phyloP scores from a whole-genome alignment of 1,140 invertebrate genomes.

The Drosophila sucinea region DNA sequence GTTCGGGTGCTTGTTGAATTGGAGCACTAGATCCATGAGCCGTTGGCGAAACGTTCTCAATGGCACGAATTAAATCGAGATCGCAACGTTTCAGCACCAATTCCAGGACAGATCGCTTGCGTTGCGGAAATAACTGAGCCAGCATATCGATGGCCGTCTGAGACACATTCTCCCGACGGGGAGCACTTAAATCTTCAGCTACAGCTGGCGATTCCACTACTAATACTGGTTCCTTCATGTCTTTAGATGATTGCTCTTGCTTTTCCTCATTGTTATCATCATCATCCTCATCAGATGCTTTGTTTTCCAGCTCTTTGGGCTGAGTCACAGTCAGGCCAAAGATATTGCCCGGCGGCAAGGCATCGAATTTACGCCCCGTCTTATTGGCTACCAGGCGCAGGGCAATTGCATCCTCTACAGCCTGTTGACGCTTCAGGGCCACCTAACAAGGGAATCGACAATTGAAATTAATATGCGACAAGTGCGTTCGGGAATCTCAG shows the following conservation, averaged over 20 bases:
- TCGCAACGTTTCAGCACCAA: slow-evolving; percentile 93
- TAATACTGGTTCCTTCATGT: not conserved
- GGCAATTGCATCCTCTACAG: slow-evolving; percentile 98
- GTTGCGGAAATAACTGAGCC: slow-evolving; percentile 92
- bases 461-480: slow-evolving; percentile 83
- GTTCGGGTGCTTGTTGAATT: slow-evolving; percentile 8
- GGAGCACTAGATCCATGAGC: slow-evolving; percentile 2
- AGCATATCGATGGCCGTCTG: slow-evolving; percentile 92
- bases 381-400: slow-evolving; percentile 95
- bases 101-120: slow-evolving; percentile 93
- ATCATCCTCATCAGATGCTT: not conserved
- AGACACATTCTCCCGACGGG: slow-evolving; percentile 82
- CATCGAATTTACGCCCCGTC: slow-evolving; percentile 90
- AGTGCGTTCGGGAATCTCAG: slow-evolving; percentile 54
- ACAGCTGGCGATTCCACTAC: slow-evolving; percentile 37
- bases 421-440: slow-evolving; percentile 98
- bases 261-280: not conserved
- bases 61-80: slow-evolving; percentile 90
- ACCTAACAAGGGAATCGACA: slow-evolving; percentile 86
- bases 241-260: not conserved
- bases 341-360: slow-evolving; percentile 95
- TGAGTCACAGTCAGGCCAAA: slow-evolving; percentile 92
- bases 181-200: slow-evolving; percentile 61
- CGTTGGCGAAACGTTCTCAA: slow-evolving; percentile 74
- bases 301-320: slow-evolving; percentile 81